These are phyloP conservation scores for Rallus limicola DNA, from an alignment of 2,113 vertebrate species.

Conservation along the genomic window DNA sequence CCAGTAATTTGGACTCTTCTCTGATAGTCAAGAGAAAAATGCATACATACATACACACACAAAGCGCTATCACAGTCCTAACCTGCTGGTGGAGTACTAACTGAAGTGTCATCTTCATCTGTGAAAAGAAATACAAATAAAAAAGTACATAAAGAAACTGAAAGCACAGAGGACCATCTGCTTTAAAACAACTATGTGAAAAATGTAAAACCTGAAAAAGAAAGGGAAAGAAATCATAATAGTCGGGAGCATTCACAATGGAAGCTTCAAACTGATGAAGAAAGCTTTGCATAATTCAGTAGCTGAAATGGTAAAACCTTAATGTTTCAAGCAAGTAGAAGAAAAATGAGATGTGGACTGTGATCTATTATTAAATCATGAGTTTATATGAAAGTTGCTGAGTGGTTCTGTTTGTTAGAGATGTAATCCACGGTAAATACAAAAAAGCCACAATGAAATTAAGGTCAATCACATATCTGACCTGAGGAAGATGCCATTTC, in stretches of 20 bases:
- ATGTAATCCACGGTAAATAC: slow-evolving; percentile 54
- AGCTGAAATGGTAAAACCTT: slow-evolving; percentile 64
- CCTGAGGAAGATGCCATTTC: slow-evolving; percentile 71
- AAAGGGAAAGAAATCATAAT: slow-evolving; percentile 38
- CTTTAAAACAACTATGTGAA: slow-evolving; percentile 50
- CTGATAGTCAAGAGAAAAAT: background rate
- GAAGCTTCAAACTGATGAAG: slow-evolving; percentile 49
- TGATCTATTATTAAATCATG: slow-evolving; percentile 65
- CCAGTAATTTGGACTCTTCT: background rate
- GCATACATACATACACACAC: slow-evolving; percentile 66
- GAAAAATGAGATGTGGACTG: slow-evolving; percentile 41
- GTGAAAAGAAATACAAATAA: slow-evolving; percentile 79
- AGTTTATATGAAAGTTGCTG: slow-evolving; percentile 21
- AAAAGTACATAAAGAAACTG: slow-evolving; percentile 61
- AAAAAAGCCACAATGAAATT: slow-evolving; percentile 64
- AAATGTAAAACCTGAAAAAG: slow-evolving; percentile 73
- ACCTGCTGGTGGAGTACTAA: slow-evolving; percentile 79
- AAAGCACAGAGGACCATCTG: slow-evolving; percentile 37
- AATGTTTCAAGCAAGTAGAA: slow-evolving; percentile 45
- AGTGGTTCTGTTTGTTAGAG: slow-evolving; percentile 56
- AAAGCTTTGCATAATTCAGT: slow-evolving; percentile 59
- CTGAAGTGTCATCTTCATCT: slow-evolving; percentile 82
- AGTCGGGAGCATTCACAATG: slow-evolving; percentile 57
- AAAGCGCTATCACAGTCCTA: slow-evolving; percentile 61
- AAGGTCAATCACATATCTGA: slow-evolving; percentile 72